These are phyloP conservation scores for Laspeyria flexula DNA, from an alignment of 2,888 invertebrate species.

Conservation along the genomic window DNA sequence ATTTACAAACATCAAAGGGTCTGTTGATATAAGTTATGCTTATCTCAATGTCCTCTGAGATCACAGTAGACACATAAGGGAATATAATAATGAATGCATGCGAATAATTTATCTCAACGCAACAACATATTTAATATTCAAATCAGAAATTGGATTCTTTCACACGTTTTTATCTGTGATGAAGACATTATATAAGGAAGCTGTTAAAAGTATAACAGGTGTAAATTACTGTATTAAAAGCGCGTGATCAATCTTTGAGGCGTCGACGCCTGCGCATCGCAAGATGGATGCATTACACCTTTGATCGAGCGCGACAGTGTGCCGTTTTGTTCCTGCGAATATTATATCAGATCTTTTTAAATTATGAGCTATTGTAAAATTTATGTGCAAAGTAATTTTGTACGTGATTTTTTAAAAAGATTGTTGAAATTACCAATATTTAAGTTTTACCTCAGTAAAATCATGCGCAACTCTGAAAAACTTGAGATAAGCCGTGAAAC, in stretches of 20 bases:
- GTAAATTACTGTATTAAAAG: constrained; percentile 77
- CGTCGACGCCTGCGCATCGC: constrained; percentile 39
- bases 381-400: no score
- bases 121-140: constrained; percentile 35
- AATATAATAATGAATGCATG: constrained; percentile 16
- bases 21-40: constrained; percentile 25
- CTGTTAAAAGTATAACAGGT: constrained; percentile 66
- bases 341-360: not conserved
- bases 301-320: constrained; percentile 27
- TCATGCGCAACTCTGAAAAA: no score
- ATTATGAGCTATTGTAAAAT: not conserved
- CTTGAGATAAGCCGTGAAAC: no score
- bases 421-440: no score
- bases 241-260: constrained; percentile 65
- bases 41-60: constrained; percentile 28
- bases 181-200: constrained; percentile 59
- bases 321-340: constrained; percentile 16
- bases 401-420: no score
- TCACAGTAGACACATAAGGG: constrained; percentile 32
- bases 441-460: no score
- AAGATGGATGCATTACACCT: constrained; percentile 47
- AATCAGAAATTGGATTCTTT: constrained; percentile 44
- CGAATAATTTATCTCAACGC: constrained; percentile 24
- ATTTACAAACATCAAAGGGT: constrained; percentile 24
- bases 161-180: constrained; percentile 52